phyloP scores from a whole-genome alignment of 2,888 invertebrate species.

The Lithophane ornitopus region DNA sequence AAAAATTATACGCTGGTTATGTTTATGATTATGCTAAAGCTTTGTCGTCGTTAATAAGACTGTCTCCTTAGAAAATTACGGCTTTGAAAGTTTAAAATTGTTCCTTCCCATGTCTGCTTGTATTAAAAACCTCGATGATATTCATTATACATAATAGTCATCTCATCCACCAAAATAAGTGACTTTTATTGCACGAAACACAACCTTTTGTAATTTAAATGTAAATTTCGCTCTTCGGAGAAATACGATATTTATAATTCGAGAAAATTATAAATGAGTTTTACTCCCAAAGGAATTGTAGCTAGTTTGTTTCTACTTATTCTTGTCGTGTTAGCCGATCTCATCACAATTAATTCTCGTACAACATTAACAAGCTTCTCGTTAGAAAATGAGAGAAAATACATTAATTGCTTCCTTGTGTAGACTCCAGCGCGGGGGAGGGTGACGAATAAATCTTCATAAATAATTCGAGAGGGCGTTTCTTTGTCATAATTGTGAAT shows the following conservation, averaged over 20 bases:
- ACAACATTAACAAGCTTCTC: background rate
- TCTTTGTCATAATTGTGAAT: conserved; percentile 59
- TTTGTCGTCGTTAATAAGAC: background rate
- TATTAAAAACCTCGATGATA: background rate
- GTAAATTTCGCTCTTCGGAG: conserved; percentile 12
- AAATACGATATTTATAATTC: background rate
- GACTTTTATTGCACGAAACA: conserved; percentile 49
- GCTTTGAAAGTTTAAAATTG: background rate
- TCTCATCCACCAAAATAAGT: conserved; percentile 49
- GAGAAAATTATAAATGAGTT: background rate
- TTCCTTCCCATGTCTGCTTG: background rate
- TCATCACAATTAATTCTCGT: background rate
- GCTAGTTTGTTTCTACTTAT: background rate
- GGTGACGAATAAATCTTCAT: conserved; percentile 60
- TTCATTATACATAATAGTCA: background rate
- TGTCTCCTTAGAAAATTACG: background rate
- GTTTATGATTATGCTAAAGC: too few species aligned
- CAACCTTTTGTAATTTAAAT: conserved; percentile 43
- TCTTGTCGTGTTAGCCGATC: background rate
- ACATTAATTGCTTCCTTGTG: conserved; percentile 62
- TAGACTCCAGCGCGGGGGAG: conserved; percentile 60
- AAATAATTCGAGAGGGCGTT: conserved; percentile 74
- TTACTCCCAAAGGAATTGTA: background rate
- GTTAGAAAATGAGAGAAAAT: conserved; percentile 60
- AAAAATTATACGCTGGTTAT: too few species aligned